Base-by-base conservation (phyloP, 2,888 invertebrate species). In the Brenthis ino region DNA sequence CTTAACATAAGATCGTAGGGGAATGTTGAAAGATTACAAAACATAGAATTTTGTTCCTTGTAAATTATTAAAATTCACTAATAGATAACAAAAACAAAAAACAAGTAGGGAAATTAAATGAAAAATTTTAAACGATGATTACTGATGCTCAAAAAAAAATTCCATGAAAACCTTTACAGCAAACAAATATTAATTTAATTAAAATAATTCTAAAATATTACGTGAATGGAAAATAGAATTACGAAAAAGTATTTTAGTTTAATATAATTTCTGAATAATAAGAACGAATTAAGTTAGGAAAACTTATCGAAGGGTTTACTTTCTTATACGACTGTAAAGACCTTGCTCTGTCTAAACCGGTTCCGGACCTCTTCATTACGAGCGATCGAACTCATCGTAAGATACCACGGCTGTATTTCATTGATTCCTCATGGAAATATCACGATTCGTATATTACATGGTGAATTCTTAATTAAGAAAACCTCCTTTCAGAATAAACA, bases 331-430 rank as follows among this genome's bases (percentile, higher is more conserved):
- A 63, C 55, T 70, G 66, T 61, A 54, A 77, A 75, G 78, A 76
- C 77, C 78, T 77, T 76, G 76, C 76, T 64, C 67, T 57, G 66
- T 67, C 57, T 69, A 72, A 82, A 87, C 88, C 87, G 86, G 87
- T 87, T 87, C 77, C 69, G 72, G 72, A 80, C 77, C 80, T 85
- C 85, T 87, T 86, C 83, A 86, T 87, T 85, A 86, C 80, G 72
- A 71, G 73, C 66, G 69, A 69, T 56, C 43, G 33, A 64, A 64
- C 68, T 71, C 72, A 73, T 74, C 76, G 73, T 76, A 72, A 75
- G 76, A 76, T 76, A 79, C 75, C 73, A 71, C 68, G 74, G 72
- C 74, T 77, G 73, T 68, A 71, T 65, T 72, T 64, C 66, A 72
- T 67, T 66, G 72, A 70, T 60, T 72, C 68, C 69, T 70, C 71